A percentile compares a stretch with the other conserved stretches of the same genome.
Conservation (phyloP, 2,888 invertebrate species). For the Brassicogethes aeneus region DNA sequence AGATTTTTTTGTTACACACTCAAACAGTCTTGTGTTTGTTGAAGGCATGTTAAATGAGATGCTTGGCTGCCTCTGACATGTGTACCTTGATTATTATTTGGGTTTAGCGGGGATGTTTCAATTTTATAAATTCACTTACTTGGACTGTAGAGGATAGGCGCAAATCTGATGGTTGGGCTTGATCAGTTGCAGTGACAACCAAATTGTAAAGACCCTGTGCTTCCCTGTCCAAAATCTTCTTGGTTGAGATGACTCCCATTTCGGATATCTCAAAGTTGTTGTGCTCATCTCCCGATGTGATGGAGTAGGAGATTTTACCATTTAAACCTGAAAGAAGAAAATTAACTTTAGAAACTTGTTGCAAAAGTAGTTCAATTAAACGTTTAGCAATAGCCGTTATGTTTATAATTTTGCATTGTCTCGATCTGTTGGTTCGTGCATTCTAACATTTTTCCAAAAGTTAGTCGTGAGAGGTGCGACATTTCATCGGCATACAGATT, state of each 20-base stretch:
- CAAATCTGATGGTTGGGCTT: slow-evolving; percentile 63
- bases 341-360: no score
- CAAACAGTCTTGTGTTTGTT: not conserved
- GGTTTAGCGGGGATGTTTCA: no score
- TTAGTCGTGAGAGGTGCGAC: not conserved
- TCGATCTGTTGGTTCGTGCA: slow-evolving; percentile 10
- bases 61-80: not conserved
- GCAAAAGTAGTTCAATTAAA: no score
- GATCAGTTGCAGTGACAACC: slow-evolving; percentile 78
- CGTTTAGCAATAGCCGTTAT: no score
- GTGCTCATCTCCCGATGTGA: slow-evolving; percentile 72
- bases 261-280: slow-evolving; percentile 69
- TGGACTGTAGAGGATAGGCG: slow-evolving; percentile 79
- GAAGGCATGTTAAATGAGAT: not conserved
- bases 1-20: not conserved
- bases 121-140: slow-evolving; percentile 44
- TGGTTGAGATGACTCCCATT: slow-evolving; percentile 80
- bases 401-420: no score
- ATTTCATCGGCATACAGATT: slow-evolving; percentile 26
- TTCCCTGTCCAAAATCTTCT: slow-evolving; percentile 73
- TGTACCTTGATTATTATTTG: no score
- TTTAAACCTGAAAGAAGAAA: slow-evolving; percentile 60
- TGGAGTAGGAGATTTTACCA: slow-evolving; percentile 72
- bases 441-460: no score
- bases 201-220: slow-evolving; percentile 71